These are phyloP conservation scores for Aurelia aurita complex sp. Pacific DNA, from an alignment of 30 jellyfish, hydroid and myxozoan genomes.

Conservation along the genomic window DNA sequence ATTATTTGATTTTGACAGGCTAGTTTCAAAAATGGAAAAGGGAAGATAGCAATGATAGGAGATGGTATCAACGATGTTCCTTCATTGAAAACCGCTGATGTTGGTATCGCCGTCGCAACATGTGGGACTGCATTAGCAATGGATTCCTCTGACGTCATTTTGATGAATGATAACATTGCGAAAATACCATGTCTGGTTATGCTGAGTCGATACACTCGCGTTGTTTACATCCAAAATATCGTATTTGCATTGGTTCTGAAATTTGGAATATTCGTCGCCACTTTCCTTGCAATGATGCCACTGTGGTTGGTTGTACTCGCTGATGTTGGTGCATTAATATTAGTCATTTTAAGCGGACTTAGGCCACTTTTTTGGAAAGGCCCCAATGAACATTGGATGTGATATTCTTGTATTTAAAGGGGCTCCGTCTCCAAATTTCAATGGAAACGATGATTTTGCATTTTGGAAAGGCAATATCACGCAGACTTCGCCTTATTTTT, in stretches of 20 bases:
- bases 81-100: slow-evolving; percentile 71
- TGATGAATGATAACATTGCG: slow-evolving; percentile 65
- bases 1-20: not conserved
- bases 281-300: slow-evolving; percentile 9
- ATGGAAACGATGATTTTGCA: too few species aligned
- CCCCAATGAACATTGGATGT: not conserved
- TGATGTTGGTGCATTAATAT: slow-evolving; percentile 55
- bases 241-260: slow-evolving; percentile 32
- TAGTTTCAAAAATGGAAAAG: not conserved
- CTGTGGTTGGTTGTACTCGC: slow-evolving; percentile 68
- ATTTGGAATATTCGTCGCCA: slow-evolving; percentile 23
- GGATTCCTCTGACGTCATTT: slow-evolving; percentile 65
- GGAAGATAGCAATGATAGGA: slow-evolving; percentile 61
- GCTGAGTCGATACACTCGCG: slow-evolving; percentile 40
- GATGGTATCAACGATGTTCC: slow-evolving; percentile 86
- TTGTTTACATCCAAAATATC: slow-evolving; percentile 57
- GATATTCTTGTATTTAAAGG: not conserved
- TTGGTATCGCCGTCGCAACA: slow-evolving; percentile 79
- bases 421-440: too few species aligned
- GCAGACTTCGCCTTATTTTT: too few species aligned
- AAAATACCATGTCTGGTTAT: slow-evolving; percentile 38
- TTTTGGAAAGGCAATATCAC: too few species aligned
- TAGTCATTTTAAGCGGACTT: slow-evolving; percentile 57
- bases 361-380: slow-evolving; percentile 60
- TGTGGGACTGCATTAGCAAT: slow-evolving; percentile 61